Base-by-base conservation (phyloP, 2,797 vertebrate species). In the Octomys mimax region DNA sequence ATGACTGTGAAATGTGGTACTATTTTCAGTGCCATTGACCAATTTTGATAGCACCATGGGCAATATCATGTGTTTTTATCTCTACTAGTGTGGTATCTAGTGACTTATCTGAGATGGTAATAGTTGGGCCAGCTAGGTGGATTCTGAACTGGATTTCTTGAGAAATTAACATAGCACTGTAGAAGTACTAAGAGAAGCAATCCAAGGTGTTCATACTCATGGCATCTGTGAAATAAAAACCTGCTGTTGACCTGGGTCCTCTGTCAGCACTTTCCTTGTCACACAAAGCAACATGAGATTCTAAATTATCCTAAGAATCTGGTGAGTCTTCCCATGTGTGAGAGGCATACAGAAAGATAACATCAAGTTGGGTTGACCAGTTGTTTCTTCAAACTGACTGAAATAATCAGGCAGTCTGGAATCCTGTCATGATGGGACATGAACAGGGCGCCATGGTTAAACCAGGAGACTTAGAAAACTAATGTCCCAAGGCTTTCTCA, bases 271-370 rank as follows among this genome's bases (percentile, higher is more conserved):
- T 57, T 85, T 68, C 62, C 33, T 46, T 73, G 61, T 91, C 79
- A 71, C 64, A 71, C 13, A 84, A 86, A 80, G 79, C 64, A 81
- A 54, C 26, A 42, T 28, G 92, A 96, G 52, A 92, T 87, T 87
- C 54, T 71, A 75, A 94, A 6, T 78, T 81, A 96, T 95, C 36
- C 78, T 73, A 89, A 94, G 95, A 95, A 96, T 94, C 81, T 70
- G 28, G 39, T 70, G 57, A 12, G 22, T 89, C 75, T 93, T 94
- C 66, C 84, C n/a, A 78, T 61, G 22, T 89, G 46, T 42, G 59
- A 83, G n/a, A n/a, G 52, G 5, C 0, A 49, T 33, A 87, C 64
- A 92, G 54, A 12, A n/a, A 59, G 70, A 80, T 94, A 96, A 42
- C 42, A 73, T 73, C 57, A 24, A 11, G 49, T 57, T 28, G 77